Evolutionary conservation across 1,140 invertebrate species (phyloP).

Genomic region (Plectrocnemia conspersa): DNA sequence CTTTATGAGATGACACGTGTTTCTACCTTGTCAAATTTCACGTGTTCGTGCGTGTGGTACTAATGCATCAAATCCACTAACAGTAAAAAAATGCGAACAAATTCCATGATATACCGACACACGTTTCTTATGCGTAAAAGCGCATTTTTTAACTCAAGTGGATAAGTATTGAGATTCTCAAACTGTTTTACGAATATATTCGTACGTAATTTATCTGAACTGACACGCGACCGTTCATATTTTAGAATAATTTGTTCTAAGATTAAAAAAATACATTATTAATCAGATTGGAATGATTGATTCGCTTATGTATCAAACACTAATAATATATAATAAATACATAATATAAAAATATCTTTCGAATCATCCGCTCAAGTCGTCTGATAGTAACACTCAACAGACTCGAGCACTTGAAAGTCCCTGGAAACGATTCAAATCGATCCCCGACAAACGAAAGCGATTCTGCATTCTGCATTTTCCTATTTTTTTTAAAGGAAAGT

Average conservation of each 20-base stretch:
- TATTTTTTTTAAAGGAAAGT: too few species aligned
- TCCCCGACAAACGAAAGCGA: too few species aligned
- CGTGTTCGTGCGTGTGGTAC: constrained; percentile 12
- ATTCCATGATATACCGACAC: constrained; percentile 17
- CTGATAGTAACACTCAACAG: constrained; percentile 7
- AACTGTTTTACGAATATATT: not conserved
- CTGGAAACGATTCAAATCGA: not conserved
- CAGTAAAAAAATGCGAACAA: constrained; percentile 13
- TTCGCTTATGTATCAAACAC: too few species aligned
- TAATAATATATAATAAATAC: too few species aligned
- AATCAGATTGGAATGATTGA: too few species aligned
- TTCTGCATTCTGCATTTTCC: not conserved
- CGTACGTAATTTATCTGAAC: not conserved
- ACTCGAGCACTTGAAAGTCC: not conserved
- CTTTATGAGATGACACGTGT: not conserved
- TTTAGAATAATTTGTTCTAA: constrained; percentile 3
- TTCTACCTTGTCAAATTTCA: not conserved
- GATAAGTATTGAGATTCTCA: not conserved
- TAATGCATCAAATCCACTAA: constrained; percentile 17
- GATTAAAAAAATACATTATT: too few species aligned
- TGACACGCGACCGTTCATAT: not conserved
- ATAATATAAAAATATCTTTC: too few species aligned
- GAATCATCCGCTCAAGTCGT: not conserved
- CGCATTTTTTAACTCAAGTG: not conserved
- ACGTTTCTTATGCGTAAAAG: not conserved